These are phyloP conservation scores for Bedellia somnulentella DNA, from an alignment of 2,888 invertebrate genomes.

Conservation along the genomic window DNA sequence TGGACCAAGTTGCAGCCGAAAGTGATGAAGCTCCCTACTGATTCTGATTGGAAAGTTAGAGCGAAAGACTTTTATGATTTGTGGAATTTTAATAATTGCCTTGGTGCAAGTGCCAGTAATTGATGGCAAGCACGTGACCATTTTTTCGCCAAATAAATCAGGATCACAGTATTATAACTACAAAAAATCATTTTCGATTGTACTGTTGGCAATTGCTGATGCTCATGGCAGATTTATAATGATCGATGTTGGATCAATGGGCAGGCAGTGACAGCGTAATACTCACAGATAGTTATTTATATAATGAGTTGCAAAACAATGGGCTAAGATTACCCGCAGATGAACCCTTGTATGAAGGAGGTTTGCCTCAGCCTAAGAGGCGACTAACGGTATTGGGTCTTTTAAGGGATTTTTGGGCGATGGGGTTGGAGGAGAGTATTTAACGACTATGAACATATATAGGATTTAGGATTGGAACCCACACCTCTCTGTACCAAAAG, in stretches of 20 bases:
- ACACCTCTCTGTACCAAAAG: too few species aligned
- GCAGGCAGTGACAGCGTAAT: conserved; percentile 10
- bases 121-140: conserved; percentile 1
- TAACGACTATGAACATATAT: too few species aligned
- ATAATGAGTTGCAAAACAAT: background rate
- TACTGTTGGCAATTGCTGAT: conserved; percentile 11
- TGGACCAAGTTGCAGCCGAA: conserved; percentile 5
- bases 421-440: background rate
- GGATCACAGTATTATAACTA: conserved; percentile 5
- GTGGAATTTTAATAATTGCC: conserved; percentile 2
- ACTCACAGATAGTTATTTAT: conserved; percentile 7
- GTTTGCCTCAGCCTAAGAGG: too few species aligned
- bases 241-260: conserved; percentile 11
- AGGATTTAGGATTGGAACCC: too few species aligned
- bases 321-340: conserved; percentile 5
- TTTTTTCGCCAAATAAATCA: background rate
- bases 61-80: background rate
- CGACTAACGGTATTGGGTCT: too few species aligned
- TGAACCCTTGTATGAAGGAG: conserved; percentile 5
- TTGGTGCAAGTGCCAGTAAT: conserved; percentile 2
- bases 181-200: conserved; percentile 8
- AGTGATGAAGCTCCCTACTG: conserved; percentile 3
- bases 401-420: too few species aligned
- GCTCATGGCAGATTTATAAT: conserved; percentile 10
- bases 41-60: conserved; percentile 1